Conservation (phyloP, 1,140 invertebrate species). For the Coelopa frigida region DNA sequence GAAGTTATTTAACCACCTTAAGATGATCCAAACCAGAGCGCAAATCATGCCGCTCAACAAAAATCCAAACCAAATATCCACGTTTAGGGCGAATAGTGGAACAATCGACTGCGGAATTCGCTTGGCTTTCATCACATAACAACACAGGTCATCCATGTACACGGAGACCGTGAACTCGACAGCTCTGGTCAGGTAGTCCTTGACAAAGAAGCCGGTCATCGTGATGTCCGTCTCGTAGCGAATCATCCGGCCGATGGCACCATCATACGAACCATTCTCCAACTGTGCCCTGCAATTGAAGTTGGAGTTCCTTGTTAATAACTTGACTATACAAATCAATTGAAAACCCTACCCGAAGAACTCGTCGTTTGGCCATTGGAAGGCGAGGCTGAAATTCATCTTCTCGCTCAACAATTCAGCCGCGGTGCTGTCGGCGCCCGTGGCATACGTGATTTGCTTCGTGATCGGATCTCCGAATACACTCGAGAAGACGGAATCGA, state of each 20-base stretch:
- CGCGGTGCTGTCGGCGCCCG: conserved; percentile 30
- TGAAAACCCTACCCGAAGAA: conserved; percentile 31
- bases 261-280: conserved; percentile 39
- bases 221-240: conserved; percentile 35
- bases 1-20: conserved; percentile 8
- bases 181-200: conserved; percentile 40
- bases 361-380: conserved; percentile 33
- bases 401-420: conserved; percentile 21
- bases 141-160: conserved; percentile 43
- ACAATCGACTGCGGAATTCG: conserved; percentile 43
- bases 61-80: conserved; percentile 40
- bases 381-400: conserved; percentile 33
- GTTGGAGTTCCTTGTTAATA: conserved; percentile 1
- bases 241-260: conserved; percentile 39
- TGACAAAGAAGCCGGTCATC: conserved; percentile 45
- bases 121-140: conserved; percentile 43
- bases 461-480: conserved; percentile 17
- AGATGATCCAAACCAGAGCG: conserved; percentile 26
- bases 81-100: conserved; percentile 39
- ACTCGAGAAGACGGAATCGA: conserved; percentile 29
- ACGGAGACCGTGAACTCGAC: conserved; percentile 40
- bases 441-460: conserved; percentile 16
- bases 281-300: conserved; percentile 21
- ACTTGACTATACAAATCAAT: not conserved
- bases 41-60: conserved; percentile 23